These are phyloP conservation scores for Gobionotothen gibberifrons DNA, from an alignment of 2,797 vertebrate species.

Conservation along the genomic window DNA sequence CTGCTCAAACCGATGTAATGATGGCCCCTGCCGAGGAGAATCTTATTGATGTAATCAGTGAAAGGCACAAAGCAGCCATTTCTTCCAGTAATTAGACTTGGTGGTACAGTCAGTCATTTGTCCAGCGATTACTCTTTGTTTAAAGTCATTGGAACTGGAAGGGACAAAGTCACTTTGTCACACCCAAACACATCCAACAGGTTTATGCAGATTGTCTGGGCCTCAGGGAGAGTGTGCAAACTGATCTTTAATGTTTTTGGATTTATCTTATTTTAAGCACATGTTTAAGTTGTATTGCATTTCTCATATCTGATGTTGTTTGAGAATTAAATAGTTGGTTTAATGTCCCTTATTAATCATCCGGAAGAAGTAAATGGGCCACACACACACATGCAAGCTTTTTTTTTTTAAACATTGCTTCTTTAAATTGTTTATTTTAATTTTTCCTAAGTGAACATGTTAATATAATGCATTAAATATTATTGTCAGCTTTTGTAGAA, in stretches of 20 bases:
- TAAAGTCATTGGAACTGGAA: slow-evolving; percentile 49
- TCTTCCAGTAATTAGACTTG: slow-evolving; percentile 76
- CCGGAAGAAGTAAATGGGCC: background rate
- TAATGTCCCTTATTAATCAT: background rate
- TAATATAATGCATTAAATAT: too few relatives aligned
- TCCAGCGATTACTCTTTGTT: slow-evolving; percentile 70
- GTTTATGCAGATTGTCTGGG: slow-evolving; percentile 32
- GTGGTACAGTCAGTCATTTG: slow-evolving; percentile 60
- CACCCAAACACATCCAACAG: slow-evolving; percentile 38
- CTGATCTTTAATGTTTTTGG: background rate
- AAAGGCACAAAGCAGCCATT: slow-evolving; percentile 70
- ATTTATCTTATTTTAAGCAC: slow-evolving; percentile 12
- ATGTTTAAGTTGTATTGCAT: slow-evolving; percentile 2
- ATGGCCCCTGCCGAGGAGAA: slow-evolving; percentile 69
- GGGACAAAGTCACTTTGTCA: background rate
- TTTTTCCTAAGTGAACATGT: too few relatives aligned
- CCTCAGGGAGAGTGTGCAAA: slow-evolving; percentile 13
- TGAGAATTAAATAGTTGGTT: slow-evolving; percentile 9
- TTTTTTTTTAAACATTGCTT: too few relatives aligned
- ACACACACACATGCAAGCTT: background rate
- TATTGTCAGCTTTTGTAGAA: too few relatives aligned
- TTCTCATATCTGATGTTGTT: background rate
- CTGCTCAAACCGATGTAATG: slow-evolving; percentile 75
- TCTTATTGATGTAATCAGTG: slow-evolving; percentile 80
- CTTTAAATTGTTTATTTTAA: too few relatives aligned